Percentiles rank a stretch among this genome's conserved stretches.
phyloP scores from a whole-genome alignment of 2,888 invertebrate species.

The Embidobia sp. region DNA sequence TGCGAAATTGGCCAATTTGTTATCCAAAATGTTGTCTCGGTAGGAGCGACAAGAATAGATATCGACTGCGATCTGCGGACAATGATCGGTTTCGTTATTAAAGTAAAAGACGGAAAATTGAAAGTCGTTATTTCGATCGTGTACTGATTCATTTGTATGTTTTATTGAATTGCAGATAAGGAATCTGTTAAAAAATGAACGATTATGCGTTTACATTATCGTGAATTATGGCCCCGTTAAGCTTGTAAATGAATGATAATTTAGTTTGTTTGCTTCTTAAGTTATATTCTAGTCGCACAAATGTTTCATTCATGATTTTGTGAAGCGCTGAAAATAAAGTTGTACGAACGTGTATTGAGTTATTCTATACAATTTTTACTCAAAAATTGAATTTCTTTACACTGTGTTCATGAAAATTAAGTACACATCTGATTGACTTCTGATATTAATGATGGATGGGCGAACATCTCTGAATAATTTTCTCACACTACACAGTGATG shows the following conservation, averaged over 20 bases:
- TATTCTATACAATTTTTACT: too few relatives aligned
- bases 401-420: too few relatives aligned
- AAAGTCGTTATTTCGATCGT: neutral
- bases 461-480: too few relatives aligned
- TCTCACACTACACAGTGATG: too few relatives aligned
- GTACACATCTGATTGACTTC: too few relatives aligned
- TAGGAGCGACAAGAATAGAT: neutral
- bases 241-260: conserved; percentile 16
- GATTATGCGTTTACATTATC: conserved; percentile 9
- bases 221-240: neutral
- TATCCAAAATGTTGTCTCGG: neutral
- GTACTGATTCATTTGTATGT: neutral
- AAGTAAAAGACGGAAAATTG: neutral
- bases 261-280: conserved; percentile 7
- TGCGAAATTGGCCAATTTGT: conserved; percentile 9
- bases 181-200: neutral
- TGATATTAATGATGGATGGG: too few relatives aligned
- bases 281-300: conserved; percentile 3
- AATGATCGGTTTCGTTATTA: neutral
- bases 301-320: conserved; percentile 2
- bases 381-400: too few relatives aligned
- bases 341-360: too few relatives aligned
- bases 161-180: conserved; percentile 9
- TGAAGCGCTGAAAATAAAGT: too few relatives aligned
- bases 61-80: neutral